Conservation (phyloP, 2,113 vertebrate genomes). For the Alosa alosa region DNA sequence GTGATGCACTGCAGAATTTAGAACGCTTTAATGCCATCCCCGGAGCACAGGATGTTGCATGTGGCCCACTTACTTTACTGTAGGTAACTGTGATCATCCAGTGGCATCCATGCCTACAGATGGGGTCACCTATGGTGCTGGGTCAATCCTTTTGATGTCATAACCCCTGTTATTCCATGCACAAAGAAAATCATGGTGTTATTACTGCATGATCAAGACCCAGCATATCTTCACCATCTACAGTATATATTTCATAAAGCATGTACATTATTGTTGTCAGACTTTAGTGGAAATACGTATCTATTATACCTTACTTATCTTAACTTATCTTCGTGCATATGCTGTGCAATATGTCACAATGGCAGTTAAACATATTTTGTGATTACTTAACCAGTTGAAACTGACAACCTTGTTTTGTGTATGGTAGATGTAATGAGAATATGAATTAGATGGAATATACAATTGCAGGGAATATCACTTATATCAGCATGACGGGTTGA, state of each 20-base stretch:
- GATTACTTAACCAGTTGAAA: background rate
- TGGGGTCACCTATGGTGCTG: background rate
- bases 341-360: background rate
- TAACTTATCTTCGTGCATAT: too few relatives aligned
- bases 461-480: background rate
- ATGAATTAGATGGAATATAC: background rate
- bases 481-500: background rate
- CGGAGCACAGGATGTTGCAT: background rate
- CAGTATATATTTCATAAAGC: too few relatives aligned
- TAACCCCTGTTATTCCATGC: background rate
- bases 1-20: background rate
- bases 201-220: background rate
- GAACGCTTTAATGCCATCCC: background rate
- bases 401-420: background rate
- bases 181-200: background rate
- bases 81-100: background rate
- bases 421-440: background rate
- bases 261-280: background rate
- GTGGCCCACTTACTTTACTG: background rate
- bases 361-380: background rate
- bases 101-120: background rate
- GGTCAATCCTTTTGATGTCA: background rate
- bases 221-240: background rate
- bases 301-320: too few relatives aligned
- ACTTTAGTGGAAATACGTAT: background rate